Evolutionary conservation across 2,888 invertebrate species (phyloP).

Genomic region (Nipponacmea schrenckii): DNA sequence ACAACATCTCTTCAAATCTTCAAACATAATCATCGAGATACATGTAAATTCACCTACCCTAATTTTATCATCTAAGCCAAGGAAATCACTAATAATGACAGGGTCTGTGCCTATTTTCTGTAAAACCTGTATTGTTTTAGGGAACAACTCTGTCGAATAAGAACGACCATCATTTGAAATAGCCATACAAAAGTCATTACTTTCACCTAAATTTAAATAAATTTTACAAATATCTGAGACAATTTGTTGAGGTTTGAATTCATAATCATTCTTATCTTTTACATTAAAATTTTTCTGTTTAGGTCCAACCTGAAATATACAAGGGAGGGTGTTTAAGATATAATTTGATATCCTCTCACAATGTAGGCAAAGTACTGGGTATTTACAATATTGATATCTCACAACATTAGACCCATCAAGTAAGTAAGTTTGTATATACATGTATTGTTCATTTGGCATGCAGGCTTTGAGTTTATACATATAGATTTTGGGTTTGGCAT

Average conservation of each 20-base stretch:
- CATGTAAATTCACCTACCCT: no score
- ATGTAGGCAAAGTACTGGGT: no score
- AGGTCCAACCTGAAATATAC: conserved; percentile 69
- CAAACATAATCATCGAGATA: no score
- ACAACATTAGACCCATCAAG: no score
- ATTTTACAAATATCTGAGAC: conserved; percentile 91
- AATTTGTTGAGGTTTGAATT: conserved; percentile 89
- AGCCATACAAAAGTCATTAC: conserved; percentile 59
- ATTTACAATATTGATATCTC: no score
- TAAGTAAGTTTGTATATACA: no score
- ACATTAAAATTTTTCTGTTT: conserved; percentile 93
- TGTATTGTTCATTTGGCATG: no score
- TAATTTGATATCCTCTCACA: no score
- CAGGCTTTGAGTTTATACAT: no score
- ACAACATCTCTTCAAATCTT: no score
- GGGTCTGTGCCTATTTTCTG: conserved; percentile 76
- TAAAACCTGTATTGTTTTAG: conserved; percentile 83
- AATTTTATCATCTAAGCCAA: conserved; percentile 79
- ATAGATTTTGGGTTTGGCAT: no score
- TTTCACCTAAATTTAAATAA: conserved; percentile 82
- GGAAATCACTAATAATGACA: conserved; percentile 79
- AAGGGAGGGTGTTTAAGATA: no score
- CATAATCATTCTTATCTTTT: conserved; percentile 81
- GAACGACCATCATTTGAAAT: conserved; percentile 82
- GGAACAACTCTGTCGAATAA: conserved; percentile 86